Conservation (phyloP, 2,888 invertebrate species). For the Cordilura impudica region DNA sequence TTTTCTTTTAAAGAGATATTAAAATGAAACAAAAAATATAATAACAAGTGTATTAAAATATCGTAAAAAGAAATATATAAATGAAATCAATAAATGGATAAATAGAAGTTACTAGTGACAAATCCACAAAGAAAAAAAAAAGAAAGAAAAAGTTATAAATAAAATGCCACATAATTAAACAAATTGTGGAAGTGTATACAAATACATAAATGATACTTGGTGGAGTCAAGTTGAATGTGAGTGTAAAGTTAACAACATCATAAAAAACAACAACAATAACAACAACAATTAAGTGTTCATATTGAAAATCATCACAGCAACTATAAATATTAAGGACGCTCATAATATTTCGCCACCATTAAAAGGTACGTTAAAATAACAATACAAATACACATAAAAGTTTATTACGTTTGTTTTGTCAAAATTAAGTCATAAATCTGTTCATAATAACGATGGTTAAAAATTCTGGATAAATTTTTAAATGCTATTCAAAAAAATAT, state of each 20-base stretch:
- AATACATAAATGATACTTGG: background rate
- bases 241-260: conserved; percentile 51
- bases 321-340: conserved; percentile 5
- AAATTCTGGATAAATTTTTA: too few species aligned
- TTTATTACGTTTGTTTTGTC: too few species aligned
- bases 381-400: background rate
- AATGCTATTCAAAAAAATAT: too few species aligned
- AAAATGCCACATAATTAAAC: conserved; percentile 4
- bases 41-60: conserved; percentile 31
- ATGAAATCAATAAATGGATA: conserved; percentile 21
- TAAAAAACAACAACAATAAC: conserved; percentile 24
- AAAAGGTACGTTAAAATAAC: conserved; percentile 25
- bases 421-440: too few species aligned
- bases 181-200: background rate
- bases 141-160: background rate
- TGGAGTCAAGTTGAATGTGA: conserved; percentile 21
- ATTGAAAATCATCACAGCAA: background rate
- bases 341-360: conserved; percentile 39
- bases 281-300: background rate
- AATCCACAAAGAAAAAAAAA: conserved; percentile 2
- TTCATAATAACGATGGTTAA: too few species aligned
- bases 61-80: too few species aligned
- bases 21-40: conserved; percentile 27
- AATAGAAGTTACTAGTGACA: conserved; percentile 9
- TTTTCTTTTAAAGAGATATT: background rate